These are phyloP conservation scores for Gonocerus acuteangulatus DNA, from an alignment of 2,888 invertebrate genomes.

Conservation along the genomic window DNA sequence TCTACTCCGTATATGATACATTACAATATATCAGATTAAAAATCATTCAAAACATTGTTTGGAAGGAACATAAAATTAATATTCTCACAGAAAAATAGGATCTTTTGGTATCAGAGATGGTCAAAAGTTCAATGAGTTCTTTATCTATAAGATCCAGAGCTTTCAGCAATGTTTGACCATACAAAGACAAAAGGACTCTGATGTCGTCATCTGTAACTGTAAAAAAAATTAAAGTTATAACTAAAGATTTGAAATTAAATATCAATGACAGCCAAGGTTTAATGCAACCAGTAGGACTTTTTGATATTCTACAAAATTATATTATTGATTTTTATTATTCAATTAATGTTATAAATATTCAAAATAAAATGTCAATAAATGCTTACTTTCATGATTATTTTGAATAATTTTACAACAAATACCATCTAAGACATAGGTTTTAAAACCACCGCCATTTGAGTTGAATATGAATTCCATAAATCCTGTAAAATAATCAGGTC, in stretches of 20 bases:
- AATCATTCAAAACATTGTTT: too few relatives aligned
- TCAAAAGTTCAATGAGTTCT: slow-evolving; percentile 17
- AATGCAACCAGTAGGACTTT: too few relatives aligned
- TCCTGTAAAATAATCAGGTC: too few relatives aligned
- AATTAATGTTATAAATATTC: background rate
- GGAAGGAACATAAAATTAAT: too few relatives aligned
- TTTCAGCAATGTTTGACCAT: background rate
- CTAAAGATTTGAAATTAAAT: background rate
- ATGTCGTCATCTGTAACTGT: slow-evolving; percentile 17
- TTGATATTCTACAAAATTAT: too few relatives aligned
- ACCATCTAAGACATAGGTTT: slow-evolving; percentile 7
- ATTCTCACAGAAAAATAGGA: slow-evolving; percentile 17
- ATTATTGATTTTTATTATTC: too few relatives aligned
- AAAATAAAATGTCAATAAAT: too few relatives aligned
- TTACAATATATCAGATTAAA: too few relatives aligned
- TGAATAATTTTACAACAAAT: slow-evolving; percentile 8
- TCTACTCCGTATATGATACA: too few relatives aligned
- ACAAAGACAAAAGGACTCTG: background rate
- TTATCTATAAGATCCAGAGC: slow-evolving; percentile 15
- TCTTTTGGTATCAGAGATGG: slow-evolving; percentile 7
- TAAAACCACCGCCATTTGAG: background rate
- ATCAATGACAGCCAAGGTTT: background rate
- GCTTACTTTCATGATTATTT: slow-evolving; percentile 19
- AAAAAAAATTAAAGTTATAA: background rate
- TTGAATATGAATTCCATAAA: slow-evolving; percentile 7